Percentiles rank a stretch among this genome's conserved stretches.
Conservation (phyloP, 2,797 vertebrate species). For the Pantherophis alleghaniensis region DNA sequence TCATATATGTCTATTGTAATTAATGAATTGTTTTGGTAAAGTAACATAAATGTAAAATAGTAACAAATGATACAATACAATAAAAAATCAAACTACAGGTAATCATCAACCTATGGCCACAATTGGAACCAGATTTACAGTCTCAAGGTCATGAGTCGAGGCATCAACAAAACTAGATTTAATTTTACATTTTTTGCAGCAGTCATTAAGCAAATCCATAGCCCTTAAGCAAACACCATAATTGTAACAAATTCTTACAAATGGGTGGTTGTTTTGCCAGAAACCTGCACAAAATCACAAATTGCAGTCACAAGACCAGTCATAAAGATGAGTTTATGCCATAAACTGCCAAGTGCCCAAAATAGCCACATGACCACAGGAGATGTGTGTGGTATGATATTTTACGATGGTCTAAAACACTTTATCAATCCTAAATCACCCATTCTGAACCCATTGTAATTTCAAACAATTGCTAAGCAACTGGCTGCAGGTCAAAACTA, state of each 20-base stretch:
- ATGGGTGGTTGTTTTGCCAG: too few species aligned
- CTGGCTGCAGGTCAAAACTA: background rate
- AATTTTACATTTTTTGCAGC: too few species aligned
- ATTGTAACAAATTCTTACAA: too few species aligned
- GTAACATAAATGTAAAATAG: background rate
- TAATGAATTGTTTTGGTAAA: background rate
- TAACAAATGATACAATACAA: background rate
- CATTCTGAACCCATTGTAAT: background rate
- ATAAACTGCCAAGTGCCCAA: background rate
- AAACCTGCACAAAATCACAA: background rate
- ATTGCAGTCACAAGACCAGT: background rate
- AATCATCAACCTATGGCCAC: too few species aligned
- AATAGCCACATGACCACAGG: background rate
- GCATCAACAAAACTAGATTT: too few species aligned
- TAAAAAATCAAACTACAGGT: background rate
- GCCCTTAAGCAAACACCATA: too few species aligned
- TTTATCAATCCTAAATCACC: background rate
- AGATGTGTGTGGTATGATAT: background rate
- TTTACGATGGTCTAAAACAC: background rate
- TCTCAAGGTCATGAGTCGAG: too few species aligned
- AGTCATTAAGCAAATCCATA: too few species aligned
- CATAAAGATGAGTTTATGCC: background rate
- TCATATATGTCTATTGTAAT: background rate
- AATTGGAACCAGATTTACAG: too few species aligned
- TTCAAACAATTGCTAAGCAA: background rate